Evolutionary conservation across 2,113 vertebrate species (phyloP), one percentile per base, ranked within the genome.

Genomic region (Albula goreensis): DNA sequence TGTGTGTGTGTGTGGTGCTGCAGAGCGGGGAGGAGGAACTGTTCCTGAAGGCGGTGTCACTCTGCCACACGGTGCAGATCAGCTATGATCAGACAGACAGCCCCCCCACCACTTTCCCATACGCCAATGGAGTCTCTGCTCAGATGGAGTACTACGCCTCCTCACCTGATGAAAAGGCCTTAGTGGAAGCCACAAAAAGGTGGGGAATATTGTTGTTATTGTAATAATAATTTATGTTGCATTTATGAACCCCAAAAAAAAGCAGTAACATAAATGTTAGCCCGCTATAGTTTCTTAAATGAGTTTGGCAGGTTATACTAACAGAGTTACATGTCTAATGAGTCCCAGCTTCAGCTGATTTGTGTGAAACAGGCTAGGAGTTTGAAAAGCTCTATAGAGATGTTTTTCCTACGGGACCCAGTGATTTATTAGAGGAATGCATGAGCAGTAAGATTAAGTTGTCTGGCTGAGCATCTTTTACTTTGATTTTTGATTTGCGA

Each of bases 21-120:
- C 56, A 84, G 17, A 90, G 99, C 98, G 97, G 97, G 82, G 96
- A 93, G 0, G 97, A 99, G 89, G 98, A 99, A 25, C 95, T 99
- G 5, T 99, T 99, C 88, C 99, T 99, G 92, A 97, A 98, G 81
- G 98, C 98, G 0, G 89, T 99, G 86, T 99, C 98, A 78, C 94
- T 99, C 85, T 99, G 98, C 90, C 98, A 99, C 93, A 99, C 98
- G 0, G 96, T 99, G 88, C 98, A 99, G 89, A 98, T 99, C 85
- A 99, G 99, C 88, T 97, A 99, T 53, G 97, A 98, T 81, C 97
- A 98, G 22, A 94, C 88, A 0, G 98, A 99, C 0, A 96, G 97
- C n/a, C 93, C 97, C 91, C 96, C 96, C 89, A 96, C 96, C 15
- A 96, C 93, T 0, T 95, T 94, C 2, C 94, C 96, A 53, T 93